phyloP scores from a whole-genome alignment of 2,113 vertebrate genomes.

The Nyctibius bracteatus region DNA sequence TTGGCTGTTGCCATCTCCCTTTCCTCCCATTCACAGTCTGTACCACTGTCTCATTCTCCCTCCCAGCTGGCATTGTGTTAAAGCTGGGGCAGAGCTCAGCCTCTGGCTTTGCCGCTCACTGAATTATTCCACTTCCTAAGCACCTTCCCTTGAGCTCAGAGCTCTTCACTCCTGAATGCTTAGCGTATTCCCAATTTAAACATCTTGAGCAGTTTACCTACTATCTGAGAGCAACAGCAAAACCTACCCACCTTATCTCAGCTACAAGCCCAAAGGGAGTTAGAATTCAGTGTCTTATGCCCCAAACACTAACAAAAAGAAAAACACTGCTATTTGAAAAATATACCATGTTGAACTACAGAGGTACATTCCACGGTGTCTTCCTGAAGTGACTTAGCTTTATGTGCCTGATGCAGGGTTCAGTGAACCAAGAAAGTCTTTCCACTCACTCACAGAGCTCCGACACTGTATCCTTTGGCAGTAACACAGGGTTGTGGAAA shows the following conservation, averaged over 20 bases:
- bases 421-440: background rate
- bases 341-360: background rate
- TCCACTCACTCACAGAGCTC: background rate
- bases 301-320: background rate
- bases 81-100: background rate
- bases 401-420: background rate
- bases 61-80: rapidly evolving
- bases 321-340: background rate
- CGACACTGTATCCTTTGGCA: background rate
- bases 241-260: constrained; percentile 21
- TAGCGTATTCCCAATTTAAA: constrained; percentile 14
- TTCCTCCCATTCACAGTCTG: background rate
- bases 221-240: constrained; percentile 11
- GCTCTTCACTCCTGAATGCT: background rate
- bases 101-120: background rate
- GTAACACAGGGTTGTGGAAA: background rate
- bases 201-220: constrained; percentile 4
- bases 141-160: background rate
- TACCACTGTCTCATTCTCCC: rapidly evolving
- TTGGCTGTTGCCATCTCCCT: background rate
- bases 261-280: constrained; percentile 39
- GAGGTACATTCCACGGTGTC: background rate
- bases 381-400: background rate
- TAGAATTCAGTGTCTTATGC: background rate
- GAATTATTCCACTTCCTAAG: background rate